Percentiles rank a stretch among this genome's conserved stretches.
phyloP scores from a whole-genome alignment of 2,797 vertebrate species.

The Threskiornis aethiopicus region DNA sequence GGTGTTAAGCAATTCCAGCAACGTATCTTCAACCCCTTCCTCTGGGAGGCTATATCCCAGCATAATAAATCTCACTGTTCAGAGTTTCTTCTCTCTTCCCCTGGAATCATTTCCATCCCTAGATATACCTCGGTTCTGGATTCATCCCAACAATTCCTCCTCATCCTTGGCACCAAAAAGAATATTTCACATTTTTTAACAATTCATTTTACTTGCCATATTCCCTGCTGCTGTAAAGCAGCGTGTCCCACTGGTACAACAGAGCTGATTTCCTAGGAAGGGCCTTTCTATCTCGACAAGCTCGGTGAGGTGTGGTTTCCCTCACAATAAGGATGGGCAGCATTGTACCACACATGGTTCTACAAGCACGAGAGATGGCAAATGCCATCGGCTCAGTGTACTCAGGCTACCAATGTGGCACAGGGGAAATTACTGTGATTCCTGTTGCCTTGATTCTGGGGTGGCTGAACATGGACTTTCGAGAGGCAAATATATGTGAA shows the following conservation, averaged over 20 bases:
- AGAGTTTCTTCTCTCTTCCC: neutral
- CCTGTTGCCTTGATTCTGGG: neutral
- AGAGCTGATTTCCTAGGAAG: neutral
- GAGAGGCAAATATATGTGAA: neutral
- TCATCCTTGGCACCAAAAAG: neutral
- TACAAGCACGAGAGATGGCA: fast-evolving
- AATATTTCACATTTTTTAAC: conserved; percentile 7
- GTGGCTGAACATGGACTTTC: neutral
- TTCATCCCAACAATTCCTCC: neutral
- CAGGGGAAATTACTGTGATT: neutral
- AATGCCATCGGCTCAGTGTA: neutral
- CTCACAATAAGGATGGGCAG: neutral
- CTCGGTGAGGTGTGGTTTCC: neutral
- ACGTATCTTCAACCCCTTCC: neutral
- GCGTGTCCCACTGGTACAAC: neutral
- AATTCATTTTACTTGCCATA: neutral
- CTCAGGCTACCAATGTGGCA: neutral
- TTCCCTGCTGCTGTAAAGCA: neutral
- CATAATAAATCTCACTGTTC: neutral
- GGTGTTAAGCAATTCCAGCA: conserved; percentile 18
- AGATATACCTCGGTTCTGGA: neutral
- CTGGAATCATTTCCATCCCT: neutral
- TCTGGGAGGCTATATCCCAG: neutral
- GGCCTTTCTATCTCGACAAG: neutral
- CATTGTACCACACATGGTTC: fast-evolving